Conservation (phyloP, 2,888 invertebrate genomes). For the Sepioteuthis lessoniana region DNA sequence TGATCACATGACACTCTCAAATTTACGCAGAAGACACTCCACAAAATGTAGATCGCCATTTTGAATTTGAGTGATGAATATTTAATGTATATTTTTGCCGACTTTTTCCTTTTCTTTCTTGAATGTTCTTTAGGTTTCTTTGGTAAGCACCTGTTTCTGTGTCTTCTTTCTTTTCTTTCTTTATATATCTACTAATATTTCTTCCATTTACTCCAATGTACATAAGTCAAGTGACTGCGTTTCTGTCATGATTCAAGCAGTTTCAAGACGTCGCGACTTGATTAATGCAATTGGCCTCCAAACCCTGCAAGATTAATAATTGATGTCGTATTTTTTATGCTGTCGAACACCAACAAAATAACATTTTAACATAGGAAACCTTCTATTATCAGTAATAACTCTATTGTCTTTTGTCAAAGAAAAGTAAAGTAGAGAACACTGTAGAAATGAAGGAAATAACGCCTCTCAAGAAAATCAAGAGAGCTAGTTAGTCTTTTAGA, state of each 20-base stretch:
- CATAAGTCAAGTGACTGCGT: slow-evolving; percentile 33
- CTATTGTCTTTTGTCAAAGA: neutral
- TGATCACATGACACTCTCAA: neutral
- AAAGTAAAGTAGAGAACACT: too few species aligned
- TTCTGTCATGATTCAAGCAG: neutral
- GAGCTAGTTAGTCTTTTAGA: too few species aligned
- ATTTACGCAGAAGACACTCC: neutral
- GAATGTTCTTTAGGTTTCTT: neutral
- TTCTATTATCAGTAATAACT: neutral
- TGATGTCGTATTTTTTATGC: neutral
- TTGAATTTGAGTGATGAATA: slow-evolving; percentile 25
- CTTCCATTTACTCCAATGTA: neutral
- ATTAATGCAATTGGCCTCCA: neutral
- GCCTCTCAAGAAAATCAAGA: too few species aligned
- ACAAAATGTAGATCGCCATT: neutral
- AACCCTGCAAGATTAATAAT: neutral
- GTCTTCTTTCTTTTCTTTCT: neutral
- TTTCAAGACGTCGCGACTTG: slow-evolving; percentile 2
- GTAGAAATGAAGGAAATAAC: too few species aligned
- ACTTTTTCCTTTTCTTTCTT: neutral
- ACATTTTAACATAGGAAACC: neutral
- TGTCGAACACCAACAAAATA: neutral
- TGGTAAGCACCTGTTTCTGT: neutral
- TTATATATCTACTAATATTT: neutral
- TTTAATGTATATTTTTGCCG: neutral